phyloP scores from a whole-genome alignment of 2,888 invertebrate genomes.

The Papilio demoleus region DNA sequence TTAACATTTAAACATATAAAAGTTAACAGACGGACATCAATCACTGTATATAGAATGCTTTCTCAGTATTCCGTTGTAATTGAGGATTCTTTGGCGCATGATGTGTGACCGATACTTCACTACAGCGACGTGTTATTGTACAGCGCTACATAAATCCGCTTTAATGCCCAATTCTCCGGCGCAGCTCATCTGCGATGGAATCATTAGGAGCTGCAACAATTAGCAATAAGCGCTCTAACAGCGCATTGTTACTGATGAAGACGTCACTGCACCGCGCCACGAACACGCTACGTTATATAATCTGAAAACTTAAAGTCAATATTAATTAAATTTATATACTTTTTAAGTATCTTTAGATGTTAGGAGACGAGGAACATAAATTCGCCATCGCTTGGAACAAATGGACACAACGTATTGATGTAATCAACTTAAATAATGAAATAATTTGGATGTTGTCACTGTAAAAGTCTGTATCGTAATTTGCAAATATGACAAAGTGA shows the following conservation, averaged over 20 bases:
- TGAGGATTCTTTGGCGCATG: constrained; percentile 17
- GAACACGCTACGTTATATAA: constrained; percentile 2
- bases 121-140: constrained; percentile 10
- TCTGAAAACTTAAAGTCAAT: background rate
- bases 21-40: background rate
- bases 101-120: constrained; percentile 17
- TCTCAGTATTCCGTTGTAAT: constrained; percentile 30
- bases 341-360: background rate
- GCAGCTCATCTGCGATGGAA: constrained; percentile 41
- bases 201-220: constrained; percentile 59
- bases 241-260: constrained; percentile 67
- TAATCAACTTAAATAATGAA: too few relatives aligned
- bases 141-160: constrained; percentile 9
- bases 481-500: too few relatives aligned
- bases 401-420: background rate
- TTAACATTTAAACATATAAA: too few relatives aligned
- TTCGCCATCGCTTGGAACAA: too few relatives aligned
- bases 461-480: too few relatives aligned
- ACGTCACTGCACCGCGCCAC: constrained; percentile 44
- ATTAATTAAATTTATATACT: background rate
- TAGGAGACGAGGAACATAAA: too few relatives aligned
- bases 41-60: constrained; percentile 7
- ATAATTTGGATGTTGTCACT: too few relatives aligned
- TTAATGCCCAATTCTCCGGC: constrained; percentile 20
- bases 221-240: constrained; percentile 66